phyloP scores from a whole-genome alignment of 1,140 invertebrate species.

The Elysia chlorotica region DNA sequence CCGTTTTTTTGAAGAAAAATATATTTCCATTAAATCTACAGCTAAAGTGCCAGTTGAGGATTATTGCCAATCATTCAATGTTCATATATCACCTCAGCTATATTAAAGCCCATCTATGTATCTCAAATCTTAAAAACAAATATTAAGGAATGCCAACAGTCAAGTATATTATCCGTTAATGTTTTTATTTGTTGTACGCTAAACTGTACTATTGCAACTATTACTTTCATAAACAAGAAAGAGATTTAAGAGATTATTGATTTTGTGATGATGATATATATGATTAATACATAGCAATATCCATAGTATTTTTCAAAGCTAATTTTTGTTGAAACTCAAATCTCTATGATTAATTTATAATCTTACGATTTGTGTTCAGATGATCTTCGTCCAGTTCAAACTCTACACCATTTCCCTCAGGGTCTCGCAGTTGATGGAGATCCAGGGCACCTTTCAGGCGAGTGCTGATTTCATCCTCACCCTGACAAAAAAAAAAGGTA shows the following conservation, averaged over 20 bases:
- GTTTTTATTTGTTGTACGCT: no score
- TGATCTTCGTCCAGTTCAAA: conserved; percentile 10
- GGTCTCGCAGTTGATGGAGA: conserved; percentile 9
- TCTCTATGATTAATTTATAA: background rate
- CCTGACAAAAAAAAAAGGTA: conserved; percentile 17
- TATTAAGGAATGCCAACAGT: no score
- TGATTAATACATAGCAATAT: background rate
- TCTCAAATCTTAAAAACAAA: no score
- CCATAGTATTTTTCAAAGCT: background rate
- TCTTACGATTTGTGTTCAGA: background rate
- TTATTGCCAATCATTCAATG: no score
- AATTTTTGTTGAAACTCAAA: background rate
- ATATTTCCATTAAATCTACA: no score
- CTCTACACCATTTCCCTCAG: conserved; percentile 9
- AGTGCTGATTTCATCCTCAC: background rate
- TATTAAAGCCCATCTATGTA: no score
- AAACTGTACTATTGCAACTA: no score
- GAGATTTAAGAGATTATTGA: background rate
- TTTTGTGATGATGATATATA: background rate
- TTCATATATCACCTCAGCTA: no score
- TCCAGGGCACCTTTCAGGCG: background rate
- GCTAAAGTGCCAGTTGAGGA: no score
- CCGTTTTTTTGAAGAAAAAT: no score
- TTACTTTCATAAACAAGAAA: background rate
- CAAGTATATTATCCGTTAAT: no score